Conservation (phyloP, 1,140 invertebrate genomes). For the Rhynchophorus ferrugineus region DNA sequence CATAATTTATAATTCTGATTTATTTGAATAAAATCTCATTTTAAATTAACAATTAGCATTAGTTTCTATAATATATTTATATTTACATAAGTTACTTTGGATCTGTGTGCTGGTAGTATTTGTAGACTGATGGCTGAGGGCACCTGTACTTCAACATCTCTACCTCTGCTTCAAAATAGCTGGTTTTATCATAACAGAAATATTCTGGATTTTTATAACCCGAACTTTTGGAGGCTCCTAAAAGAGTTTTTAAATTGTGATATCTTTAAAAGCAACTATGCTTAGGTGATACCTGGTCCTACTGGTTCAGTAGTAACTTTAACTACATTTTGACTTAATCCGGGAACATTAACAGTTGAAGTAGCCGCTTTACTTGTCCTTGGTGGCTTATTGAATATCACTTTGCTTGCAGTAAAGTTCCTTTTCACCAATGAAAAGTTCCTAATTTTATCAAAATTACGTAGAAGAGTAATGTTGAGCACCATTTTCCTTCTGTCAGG, state of each 20-base stretch:
- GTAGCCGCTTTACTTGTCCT: background rate
- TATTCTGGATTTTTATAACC: slow-evolving; percentile 85
- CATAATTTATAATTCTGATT: too few relatives aligned
- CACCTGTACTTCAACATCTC: slow-evolving; percentile 72
- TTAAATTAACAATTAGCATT: too few relatives aligned
- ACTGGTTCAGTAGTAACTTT: slow-evolving; percentile 51
- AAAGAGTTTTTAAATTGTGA: background rate
- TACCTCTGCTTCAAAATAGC: slow-evolving; percentile 76
- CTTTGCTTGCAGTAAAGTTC: slow-evolving; percentile 28
- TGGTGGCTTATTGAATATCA: slow-evolving; percentile 31
- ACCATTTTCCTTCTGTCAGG: slow-evolving; percentile 10
- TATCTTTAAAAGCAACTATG: background rate
- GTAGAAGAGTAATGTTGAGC: background rate
- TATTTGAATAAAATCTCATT: too few relatives aligned
- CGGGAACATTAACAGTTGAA: slow-evolving; percentile 46
- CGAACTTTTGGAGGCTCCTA: slow-evolving; percentile 56
- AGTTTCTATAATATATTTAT: too few relatives aligned
- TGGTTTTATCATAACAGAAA: slow-evolving; percentile 69
- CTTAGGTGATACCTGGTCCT: slow-evolving; percentile 45
- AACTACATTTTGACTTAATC: slow-evolving; percentile 55
- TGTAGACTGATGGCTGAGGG: slow-evolving; percentile 51
- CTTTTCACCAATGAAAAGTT: slow-evolving; percentile 28
- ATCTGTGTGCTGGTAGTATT: slow-evolving; percentile 14
- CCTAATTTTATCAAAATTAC: slow-evolving; percentile 14
- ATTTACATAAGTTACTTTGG: slow-evolving; percentile 19